A percentile compares a stretch with the other conserved stretches of the same genome.
These are phyloP conservation scores for Paedocypris sp. DNA, from an alignment of 2,113 vertebrate species.

Conservation along the genomic window DNA sequence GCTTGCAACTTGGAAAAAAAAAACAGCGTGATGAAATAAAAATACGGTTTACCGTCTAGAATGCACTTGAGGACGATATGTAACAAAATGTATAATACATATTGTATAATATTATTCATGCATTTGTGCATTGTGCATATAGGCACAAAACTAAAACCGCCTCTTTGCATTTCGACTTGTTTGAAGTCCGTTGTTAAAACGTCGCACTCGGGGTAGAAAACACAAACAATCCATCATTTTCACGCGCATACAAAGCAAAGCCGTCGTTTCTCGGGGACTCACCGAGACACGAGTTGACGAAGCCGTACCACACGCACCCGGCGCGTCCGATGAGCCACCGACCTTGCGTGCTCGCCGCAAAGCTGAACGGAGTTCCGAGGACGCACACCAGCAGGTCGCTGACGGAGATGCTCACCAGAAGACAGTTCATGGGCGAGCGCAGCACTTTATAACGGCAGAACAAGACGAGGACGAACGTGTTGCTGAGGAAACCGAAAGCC, in stretches of 20 bases:
- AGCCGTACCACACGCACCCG: constrained; percentile 72
- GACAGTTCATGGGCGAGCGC: constrained; percentile 69
- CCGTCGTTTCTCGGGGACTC: constrained; percentile 34
- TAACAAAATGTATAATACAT: too few species aligned
- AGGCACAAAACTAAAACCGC: too few species aligned
- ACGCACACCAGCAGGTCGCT: constrained; percentile 69
- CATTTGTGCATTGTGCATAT: too few species aligned
- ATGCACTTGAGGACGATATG: too few species aligned
- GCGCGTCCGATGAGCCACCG: constrained; percentile 63
- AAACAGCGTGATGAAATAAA: too few species aligned
- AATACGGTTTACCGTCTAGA: too few species aligned
- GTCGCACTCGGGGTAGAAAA: too few species aligned
- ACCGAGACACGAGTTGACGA: constrained; percentile 67
- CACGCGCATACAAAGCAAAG: not conserved
- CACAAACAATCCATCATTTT: too few species aligned
- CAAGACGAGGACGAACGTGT: constrained; percentile 58
- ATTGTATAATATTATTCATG: too few species aligned
- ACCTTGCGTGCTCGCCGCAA: constrained; percentile 63
- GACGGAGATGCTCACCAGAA: constrained; percentile 65
- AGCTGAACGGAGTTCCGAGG: constrained; percentile 64
- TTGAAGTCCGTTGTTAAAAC: too few species aligned
- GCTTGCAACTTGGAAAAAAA: too few species aligned
- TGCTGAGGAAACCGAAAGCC: constrained; percentile 56
- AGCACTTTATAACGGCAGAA: constrained; percentile 62
- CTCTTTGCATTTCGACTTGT: too few species aligned